Percentiles rank a stretch among this genome's conserved stretches.
Evolutionary conservation across 1,140 invertebrate genomes (phyloP).

Genomic region (Caerostris extrusa): DNA sequence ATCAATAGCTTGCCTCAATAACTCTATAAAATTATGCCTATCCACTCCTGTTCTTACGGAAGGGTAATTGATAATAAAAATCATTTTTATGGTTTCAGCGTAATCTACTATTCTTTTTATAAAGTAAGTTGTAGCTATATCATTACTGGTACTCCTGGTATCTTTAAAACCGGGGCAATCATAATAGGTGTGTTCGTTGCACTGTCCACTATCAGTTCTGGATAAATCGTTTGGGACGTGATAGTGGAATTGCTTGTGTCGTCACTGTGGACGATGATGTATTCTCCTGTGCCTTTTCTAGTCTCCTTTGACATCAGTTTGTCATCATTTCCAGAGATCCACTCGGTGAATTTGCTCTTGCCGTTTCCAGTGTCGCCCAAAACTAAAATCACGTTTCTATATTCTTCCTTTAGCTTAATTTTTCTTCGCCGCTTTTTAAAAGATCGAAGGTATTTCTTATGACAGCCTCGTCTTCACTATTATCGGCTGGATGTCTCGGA

Average conservation of each 20-base stretch:
- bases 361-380: slow-evolving; percentile 8
- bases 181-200: background rate
- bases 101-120: background rate
- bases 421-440: background rate
- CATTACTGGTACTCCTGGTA: slow-evolving; percentile 1
- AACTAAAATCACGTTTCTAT: slow-evolving; percentile 9
- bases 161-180: slow-evolving; percentile 30
- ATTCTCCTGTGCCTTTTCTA: background rate
- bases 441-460: slow-evolving; percentile 26
- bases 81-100: background rate
- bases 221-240: slow-evolving; percentile 26
- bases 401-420: background rate
- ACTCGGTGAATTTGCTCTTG: slow-evolving; percentile 24
- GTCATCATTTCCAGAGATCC: background rate
- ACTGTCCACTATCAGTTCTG: background rate
- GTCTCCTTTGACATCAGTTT: slow-evolving; percentile 9
- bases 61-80: background rate
- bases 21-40: slow-evolving; percentile 18
- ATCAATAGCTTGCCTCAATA: background rate
- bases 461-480: background rate
- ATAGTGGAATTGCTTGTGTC: background rate
- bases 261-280: background rate
- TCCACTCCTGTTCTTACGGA: slow-evolving; percentile 1
- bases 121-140: slow-evolving; percentile 24
- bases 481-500: background rate